Evolutionary conservation across 2,113 vertebrate genomes (phyloP).

Genomic region (Petromus typicus): DNA sequence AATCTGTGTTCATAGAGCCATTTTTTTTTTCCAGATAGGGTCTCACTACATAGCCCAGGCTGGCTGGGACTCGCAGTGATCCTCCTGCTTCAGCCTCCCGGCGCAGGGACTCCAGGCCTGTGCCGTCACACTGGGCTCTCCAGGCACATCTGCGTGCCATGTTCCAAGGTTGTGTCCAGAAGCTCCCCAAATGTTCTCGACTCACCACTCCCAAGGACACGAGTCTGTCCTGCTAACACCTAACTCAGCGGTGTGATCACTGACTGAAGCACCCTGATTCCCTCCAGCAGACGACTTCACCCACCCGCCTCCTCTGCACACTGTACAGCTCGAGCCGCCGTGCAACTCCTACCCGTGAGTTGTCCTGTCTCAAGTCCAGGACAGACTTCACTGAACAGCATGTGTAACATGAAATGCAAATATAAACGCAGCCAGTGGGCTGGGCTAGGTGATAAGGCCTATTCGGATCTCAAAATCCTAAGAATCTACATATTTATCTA

Average conservation of each 20-base stretch:
- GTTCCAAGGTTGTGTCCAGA: background rate
- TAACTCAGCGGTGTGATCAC: background rate
- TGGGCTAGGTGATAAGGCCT: background rate
- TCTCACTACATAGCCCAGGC: background rate
- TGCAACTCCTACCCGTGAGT: background rate
- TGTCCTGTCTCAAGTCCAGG: background rate
- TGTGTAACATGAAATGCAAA: constrained; percentile 7
- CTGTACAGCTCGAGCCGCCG: background rate
- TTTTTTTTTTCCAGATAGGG: background rate
- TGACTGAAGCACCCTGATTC: background rate
- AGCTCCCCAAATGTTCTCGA: background rate
- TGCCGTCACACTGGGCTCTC: background rate
- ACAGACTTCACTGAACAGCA: background rate
- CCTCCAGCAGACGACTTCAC: background rate
- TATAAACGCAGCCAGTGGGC: background rate
- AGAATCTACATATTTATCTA: background rate
- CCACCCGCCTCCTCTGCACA: background rate
- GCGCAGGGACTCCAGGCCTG: background rate
- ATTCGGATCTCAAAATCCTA: background rate
- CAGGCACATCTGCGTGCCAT: background rate
- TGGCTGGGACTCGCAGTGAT: background rate
- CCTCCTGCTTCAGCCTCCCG: background rate
- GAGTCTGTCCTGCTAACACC: background rate
- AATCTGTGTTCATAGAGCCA: background rate
- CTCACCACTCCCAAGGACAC: background rate